Evolutionary conservation across 2,113 vertebrate genomes (phyloP).

Genomic region (Thunnus maccoyii): DNA sequence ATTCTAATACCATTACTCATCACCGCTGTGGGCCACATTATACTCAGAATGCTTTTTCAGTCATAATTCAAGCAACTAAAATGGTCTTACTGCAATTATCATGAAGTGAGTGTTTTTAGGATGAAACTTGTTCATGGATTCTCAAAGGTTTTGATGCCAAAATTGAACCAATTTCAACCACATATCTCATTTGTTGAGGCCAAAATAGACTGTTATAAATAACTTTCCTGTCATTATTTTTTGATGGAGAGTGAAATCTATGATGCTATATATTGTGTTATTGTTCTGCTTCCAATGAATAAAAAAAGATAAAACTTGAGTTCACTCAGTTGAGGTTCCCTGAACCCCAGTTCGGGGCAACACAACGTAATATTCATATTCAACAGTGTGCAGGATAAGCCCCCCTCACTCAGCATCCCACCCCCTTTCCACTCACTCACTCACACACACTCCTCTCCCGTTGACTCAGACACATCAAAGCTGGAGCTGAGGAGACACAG

Average conservation of each 20-base stretch:
- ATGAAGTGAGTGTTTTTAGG: constrained; percentile 1
- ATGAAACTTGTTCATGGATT: not conserved
- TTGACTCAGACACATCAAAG: constrained; percentile 60
- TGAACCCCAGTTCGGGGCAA: constrained; percentile 18
- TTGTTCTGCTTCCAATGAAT: not conserved
- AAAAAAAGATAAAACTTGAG: not conserved
- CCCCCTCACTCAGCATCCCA: constrained; percentile 55
- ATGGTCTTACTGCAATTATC: constrained; percentile 17
- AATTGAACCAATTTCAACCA: constrained; percentile 11
- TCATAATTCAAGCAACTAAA: constrained; percentile 36
- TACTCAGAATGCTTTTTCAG: not conserved
- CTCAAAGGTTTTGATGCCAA: not conserved
- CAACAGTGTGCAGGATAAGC: constrained; percentile 31
- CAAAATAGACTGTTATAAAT: not conserved
- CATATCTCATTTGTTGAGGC: not conserved
- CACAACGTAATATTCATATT: constrained; percentile 44
- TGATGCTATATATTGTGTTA: constrained; percentile 25
- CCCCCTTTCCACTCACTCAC: constrained; percentile 49
- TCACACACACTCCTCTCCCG: constrained; percentile 44
- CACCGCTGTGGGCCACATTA: not conserved
- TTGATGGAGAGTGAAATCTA: not conserved
- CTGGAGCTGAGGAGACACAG: constrained; percentile 52
- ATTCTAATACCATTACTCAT: constrained; percentile 23
- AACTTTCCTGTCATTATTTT: constrained; percentile 5
- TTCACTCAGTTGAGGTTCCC: not conserved